These are phyloP conservation scores for Exephanes ischioxanthus DNA, from an alignment of 2,888 invertebrate species.

Conservation along the genomic window DNA sequence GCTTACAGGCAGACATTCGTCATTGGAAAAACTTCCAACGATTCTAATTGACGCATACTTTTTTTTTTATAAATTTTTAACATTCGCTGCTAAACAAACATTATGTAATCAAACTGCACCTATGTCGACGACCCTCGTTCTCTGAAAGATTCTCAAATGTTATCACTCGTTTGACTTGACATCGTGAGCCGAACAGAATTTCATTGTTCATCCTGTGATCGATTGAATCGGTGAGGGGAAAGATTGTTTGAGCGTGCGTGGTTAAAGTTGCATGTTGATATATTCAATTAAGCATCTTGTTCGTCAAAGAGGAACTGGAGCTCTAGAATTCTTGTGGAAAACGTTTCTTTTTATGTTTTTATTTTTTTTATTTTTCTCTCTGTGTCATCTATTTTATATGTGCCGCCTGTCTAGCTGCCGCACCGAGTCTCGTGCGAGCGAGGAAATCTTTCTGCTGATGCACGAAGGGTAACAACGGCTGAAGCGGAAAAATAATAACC, in stretches of 20 bases:
- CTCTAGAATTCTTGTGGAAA: neutral
- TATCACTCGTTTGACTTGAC: neutral
- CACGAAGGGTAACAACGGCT: constrained; percentile 30
- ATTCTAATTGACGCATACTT: constrained; percentile 31
- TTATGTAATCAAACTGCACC: neutral
- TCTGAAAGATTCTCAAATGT: neutral
- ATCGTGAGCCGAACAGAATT: neutral
- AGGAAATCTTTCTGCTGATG: constrained; percentile 51
- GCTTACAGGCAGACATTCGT: constrained; percentile 12
- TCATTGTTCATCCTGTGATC: neutral
- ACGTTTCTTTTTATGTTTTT: constrained; percentile 7
- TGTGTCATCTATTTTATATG: constrained; percentile 26
- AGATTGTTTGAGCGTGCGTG: neutral
- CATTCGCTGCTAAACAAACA: neutral
- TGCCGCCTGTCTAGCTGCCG: constrained; percentile 6
- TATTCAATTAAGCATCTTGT: constrained; percentile 29
- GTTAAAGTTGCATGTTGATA: constrained; percentile 4
- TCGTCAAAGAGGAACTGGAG: constrained; percentile 37
- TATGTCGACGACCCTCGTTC: no score
- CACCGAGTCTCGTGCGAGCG: neutral
- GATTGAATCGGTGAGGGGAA: neutral
- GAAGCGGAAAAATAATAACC: constrained; percentile 64
- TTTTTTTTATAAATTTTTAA: neutral
- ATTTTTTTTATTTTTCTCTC: neutral
- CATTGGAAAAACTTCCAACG: constrained; percentile 54